Percentiles rank a stretch among this genome's conserved stretches.
Conservation (phyloP, 2,113 vertebrate genomes). For the Coregonus clupeaformis region DNA sequence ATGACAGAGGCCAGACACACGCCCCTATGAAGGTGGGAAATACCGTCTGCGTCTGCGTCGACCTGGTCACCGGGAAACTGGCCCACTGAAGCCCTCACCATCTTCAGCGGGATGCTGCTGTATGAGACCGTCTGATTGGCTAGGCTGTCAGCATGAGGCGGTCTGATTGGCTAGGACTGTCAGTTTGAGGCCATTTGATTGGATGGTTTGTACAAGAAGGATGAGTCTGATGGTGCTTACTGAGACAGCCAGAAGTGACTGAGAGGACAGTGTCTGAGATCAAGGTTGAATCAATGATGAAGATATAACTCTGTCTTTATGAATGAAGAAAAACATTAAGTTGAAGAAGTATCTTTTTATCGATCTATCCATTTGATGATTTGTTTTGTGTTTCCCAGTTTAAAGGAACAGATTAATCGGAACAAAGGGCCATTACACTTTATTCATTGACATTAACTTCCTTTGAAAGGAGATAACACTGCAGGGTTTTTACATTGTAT, state of each 20-base stretch:
- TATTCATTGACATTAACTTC: slow-evolving; percentile 9
- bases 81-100: slow-evolving; percentile 89
- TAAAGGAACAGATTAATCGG: slow-evolving; percentile 37
- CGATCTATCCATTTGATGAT: slow-evolving; percentile 6
- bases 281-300: no score
- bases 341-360: slow-evolving; percentile 2
- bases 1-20: slow-evolving; percentile 81
- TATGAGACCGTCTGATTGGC: slow-evolving; percentile 71
- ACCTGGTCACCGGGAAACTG: slow-evolving; percentile 87
- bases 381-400: slow-evolving; percentile 44
- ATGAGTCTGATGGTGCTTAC: background rate
- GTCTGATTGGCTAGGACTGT: background rate
- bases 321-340: slow-evolving; percentile 16
- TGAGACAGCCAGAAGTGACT: background rate
- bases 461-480: slow-evolving; percentile 32
- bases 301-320: background rate
- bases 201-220: slow-evolving; percentile 12
- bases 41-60: slow-evolving; percentile 87
- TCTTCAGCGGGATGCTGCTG: slow-evolving; percentile 88
- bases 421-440: slow-evolving; percentile 14
- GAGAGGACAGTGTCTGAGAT: background rate
- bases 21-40: slow-evolving; percentile 81
- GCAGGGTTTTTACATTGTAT: slow-evolving; percentile 21
- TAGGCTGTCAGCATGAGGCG: background rate
- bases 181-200: background rate